Percentiles rank a stretch among this genome's conserved stretches.
These are phyloP conservation scores for Thamnophis sirtalis DNA, from an alignment of 2,113 vertebrate genomes.

Conservation along the genomic window DNA sequence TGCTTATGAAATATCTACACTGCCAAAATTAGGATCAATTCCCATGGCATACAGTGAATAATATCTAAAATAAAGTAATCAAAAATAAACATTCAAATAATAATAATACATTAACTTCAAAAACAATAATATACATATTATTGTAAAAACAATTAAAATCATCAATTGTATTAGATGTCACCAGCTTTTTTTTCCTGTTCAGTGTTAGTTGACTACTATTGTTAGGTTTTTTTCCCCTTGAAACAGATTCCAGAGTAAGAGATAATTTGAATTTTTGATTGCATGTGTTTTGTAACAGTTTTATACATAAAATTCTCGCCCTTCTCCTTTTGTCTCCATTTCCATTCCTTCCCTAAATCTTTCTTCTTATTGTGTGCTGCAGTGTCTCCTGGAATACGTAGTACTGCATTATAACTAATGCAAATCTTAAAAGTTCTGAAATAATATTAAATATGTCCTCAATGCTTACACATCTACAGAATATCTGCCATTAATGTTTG, in stretches of 20 bases:
- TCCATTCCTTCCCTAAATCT: not conserved
- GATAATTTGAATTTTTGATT: no score
- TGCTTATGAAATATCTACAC: no score
- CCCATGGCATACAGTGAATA: not conserved
- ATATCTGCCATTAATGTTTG: not conserved
- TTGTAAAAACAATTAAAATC: not conserved
- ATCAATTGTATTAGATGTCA: not conserved
- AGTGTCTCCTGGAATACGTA: not conserved
- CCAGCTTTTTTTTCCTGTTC: not conserved
- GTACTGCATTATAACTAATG: not conserved
- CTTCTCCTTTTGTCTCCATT: not conserved
- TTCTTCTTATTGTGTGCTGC: not conserved
- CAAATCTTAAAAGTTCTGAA: not conserved
- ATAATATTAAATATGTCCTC: not conserved
- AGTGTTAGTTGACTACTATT: not conserved
- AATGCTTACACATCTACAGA: not conserved
- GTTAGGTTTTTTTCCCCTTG: not conserved
- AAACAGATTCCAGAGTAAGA: no score
- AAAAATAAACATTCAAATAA: not conserved
- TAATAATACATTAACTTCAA: not conserved
- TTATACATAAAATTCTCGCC: not conserved
- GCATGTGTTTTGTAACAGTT: not conserved
- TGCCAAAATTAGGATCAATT: not conserved
- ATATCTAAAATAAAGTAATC: not conserved
- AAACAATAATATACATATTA: not conserved